Conservation (phyloP, 2,113 vertebrate genomes). For the Phalacrocorax brasilianus region DNA sequence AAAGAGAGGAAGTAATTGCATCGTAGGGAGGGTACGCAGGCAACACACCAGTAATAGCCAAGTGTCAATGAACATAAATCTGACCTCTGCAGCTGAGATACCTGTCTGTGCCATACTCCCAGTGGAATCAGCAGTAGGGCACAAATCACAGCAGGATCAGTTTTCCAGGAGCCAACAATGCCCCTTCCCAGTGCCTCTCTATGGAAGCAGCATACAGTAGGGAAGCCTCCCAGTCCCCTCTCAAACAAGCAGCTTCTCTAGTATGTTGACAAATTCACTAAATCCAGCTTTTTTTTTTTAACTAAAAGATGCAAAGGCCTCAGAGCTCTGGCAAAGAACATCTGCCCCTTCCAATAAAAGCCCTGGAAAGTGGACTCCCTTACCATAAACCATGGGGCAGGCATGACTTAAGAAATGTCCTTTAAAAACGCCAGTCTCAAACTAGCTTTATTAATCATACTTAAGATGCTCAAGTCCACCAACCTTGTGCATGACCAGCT, state of each 20-base stretch:
- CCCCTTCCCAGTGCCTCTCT: neutral
- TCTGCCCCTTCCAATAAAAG: neutral
- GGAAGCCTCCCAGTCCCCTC: neutral
- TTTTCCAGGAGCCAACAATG: neutral
- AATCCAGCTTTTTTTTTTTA: neutral
- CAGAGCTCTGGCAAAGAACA: neutral
- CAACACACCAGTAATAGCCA: neutral
- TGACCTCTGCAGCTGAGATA: neutral
- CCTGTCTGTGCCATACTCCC: neutral
- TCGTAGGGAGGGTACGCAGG: neutral
- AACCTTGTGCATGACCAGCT: too few species aligned
- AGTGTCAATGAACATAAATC: neutral
- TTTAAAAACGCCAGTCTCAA: too few species aligned
- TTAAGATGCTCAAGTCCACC: too few species aligned
- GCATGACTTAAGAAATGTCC: too few species aligned
- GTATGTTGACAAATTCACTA: neutral
- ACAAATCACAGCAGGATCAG: neutral
- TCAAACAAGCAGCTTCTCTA: neutral
- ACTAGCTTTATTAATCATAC: too few species aligned
- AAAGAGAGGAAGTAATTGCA: neutral
- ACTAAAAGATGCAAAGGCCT: neutral
- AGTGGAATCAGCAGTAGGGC: neutral
- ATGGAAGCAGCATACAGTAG: fast-evolving
- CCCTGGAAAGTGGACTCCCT: neutral
- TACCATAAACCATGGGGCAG: neutral